Base-by-base conservation (phyloP, 2,888 invertebrate species). In the Machimus rusticus region DNA sequence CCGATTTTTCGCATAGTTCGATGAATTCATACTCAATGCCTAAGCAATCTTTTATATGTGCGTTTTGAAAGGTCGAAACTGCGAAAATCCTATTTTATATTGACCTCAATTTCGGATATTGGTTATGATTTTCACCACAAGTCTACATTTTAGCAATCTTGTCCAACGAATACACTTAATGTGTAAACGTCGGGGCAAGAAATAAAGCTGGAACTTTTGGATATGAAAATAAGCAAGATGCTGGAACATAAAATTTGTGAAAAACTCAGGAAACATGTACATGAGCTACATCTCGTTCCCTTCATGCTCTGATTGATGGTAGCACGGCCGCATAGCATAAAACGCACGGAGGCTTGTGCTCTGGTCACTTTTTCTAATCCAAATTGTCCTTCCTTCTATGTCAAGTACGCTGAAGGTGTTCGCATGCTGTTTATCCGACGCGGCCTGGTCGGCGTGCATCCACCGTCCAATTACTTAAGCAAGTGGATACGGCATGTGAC, bases 401-500 rank as follows among this genome's bases (percentile, higher is more conserved):
- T 85, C 85, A 85, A 85, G 85, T 85, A 85, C 85, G 74, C 46
- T 74, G 85, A 74, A 46, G 74, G 74, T 74, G 74, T 74, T 85
- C 74, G 57, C 28, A 39, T 85, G 85, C 23, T 85, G 85, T 28
- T 31, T 74, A 66, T 57, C 82, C 23, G 66, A 43, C 57, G 57
- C 12, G 23, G 34, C 74, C 74, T 31, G 74, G 23, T n/a, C 85
- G 43, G 19, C 37, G 43, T 46, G 43, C 85, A 74, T 85, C 85
- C 28, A 85, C 74, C 46, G 43, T 74, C 43, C 85, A 85, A 85
- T 85, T 85, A 85, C 84, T 66, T 51, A 34, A 28, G 74, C 85
- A 74, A 46, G 85, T 85, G 85, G 85, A 85, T 51, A 85, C 85
- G 74, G 85, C 74, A 85, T 85, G 85, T 74, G 74, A 85, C 85